Evolutionary conservation across 2,888 invertebrate genomes (phyloP), one percentile per base, ranked within the genome.

Genomic region (Ypsolopha sequella): DNA sequence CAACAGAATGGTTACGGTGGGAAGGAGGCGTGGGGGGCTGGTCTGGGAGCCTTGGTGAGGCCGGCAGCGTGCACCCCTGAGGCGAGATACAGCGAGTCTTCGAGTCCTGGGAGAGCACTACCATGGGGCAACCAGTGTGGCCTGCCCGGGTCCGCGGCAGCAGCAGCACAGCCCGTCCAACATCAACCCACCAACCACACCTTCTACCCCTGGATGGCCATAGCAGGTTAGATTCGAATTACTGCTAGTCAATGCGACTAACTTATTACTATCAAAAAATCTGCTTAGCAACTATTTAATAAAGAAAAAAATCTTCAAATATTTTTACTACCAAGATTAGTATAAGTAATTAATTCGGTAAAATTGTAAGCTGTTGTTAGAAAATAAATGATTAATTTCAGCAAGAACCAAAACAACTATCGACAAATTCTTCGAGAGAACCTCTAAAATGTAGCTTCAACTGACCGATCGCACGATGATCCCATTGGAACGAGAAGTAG

Each of bases 131-230:
- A 95, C 87, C 94, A 94, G 80, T 95, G 95, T 88, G 91, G 93
- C 65, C 89, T 95, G 71, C 95, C 95, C 71, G 92, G 94, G 62
- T 89, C 94, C 59, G 92, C 93, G 58, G 91, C 93, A 71, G 91
- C 94, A 63, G 89, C 91, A 69, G 91, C 92, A 50, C 94, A 94
- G 65, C 95, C 93, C 75, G 92, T 95, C 63, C 95, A 95, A 85
- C 96, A 96, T 87, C 94, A 95, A 88, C 90, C 93, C 81, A 91
- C 91, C 87, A 95, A 92, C 86, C 96, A 96, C 91, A 96, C 96
- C 75, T 97, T 97, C 89, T 97, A 97, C 88, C 97, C 97, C 67
- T 97, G 97, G 97, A 97, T 97, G 97, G 96, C 96, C 88, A 96
- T 97, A 90, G 96, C 96, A 96, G 97, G 97, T 96, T 86, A 92